phyloP scores from a whole-genome alignment of 2,888 invertebrate genomes.

The Microchrysa polita region DNA sequence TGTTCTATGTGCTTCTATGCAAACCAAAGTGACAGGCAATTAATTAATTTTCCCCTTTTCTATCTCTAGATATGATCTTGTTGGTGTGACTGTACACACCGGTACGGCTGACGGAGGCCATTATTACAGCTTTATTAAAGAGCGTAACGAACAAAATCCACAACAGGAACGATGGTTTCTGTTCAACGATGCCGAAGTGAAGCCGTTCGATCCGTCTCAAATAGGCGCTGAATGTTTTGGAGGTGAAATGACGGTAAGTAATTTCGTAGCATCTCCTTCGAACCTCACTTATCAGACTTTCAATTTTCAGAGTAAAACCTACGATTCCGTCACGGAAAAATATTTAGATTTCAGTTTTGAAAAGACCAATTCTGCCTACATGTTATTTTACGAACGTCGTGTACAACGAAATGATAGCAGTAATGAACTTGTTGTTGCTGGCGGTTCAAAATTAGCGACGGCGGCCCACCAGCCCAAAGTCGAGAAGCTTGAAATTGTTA shows the following conservation, averaged over 20 bases:
- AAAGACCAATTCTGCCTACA: conserved; percentile 97
- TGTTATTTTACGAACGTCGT: conserved; percentile 94
- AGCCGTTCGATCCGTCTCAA: conserved; percentile 94
- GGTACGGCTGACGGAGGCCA: conserved; percentile 98
- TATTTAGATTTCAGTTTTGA: conserved; percentile 98
- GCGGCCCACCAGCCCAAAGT: neutral
- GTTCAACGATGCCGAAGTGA: conserved; percentile 93
- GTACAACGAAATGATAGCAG: conserved; percentile 54
- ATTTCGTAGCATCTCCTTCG: neutral
- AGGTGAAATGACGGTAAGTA: conserved; percentile 89
- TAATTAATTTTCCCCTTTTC: no score
- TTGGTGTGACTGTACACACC: conserved; percentile 96
- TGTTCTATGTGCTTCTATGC: no score
- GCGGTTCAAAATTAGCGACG: conserved; percentile 41
- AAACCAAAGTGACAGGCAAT: no score
- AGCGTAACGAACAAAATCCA: conserved; percentile 73
- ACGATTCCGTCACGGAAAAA: conserved; percentile 95
- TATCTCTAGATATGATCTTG: conserved; percentile 76
- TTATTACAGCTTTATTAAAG: conserved; percentile 95
- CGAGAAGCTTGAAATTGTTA: neutral
- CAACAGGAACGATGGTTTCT: conserved; percentile 88
- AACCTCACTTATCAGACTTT: neutral
- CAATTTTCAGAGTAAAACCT: conserved; percentile 86
- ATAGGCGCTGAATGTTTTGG: conserved; percentile 96
- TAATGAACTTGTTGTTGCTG: conserved; percentile 52